Conservation (phyloP, 2,888 invertebrate genomes). For the Argynnis bischoffii region DNA sequence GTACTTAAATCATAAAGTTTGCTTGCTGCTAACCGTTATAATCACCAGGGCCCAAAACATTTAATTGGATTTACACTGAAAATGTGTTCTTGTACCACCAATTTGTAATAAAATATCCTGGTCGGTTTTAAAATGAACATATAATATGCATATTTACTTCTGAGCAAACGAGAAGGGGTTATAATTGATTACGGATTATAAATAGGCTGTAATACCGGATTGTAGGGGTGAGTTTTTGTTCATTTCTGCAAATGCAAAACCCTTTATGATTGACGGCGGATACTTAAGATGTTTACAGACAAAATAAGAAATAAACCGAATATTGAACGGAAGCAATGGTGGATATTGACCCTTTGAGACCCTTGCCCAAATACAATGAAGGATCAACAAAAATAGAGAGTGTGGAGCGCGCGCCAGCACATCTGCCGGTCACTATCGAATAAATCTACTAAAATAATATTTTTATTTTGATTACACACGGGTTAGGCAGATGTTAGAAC, state of each 20-base stretch:
- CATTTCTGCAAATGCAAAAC: slow-evolving; percentile 46
- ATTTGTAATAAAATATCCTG: no score
- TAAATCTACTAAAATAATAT: slow-evolving; percentile 82
- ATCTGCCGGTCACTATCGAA: slow-evolving; percentile 79
- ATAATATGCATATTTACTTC: slow-evolving; percentile 3
- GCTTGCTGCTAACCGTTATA: no score
- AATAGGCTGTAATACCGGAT: slow-evolving; percentile 36
- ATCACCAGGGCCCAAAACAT: no score
- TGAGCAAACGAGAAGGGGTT: slow-evolving; percentile 29
- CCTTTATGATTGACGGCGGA: slow-evolving; percentile 56
- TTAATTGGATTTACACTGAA: no score
- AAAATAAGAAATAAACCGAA: slow-evolving; percentile 63
- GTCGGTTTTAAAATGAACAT: not conserved
- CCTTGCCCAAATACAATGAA: slow-evolving; percentile 70
- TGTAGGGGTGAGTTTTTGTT: slow-evolving; percentile 39
- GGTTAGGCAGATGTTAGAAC: slow-evolving; percentile 76
- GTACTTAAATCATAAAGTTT: no score
- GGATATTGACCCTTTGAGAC: slow-evolving; percentile 73
- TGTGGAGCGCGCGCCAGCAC: slow-evolving; percentile 61
- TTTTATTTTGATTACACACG: slow-evolving; percentile 81
- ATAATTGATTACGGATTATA: slow-evolving; percentile 36
- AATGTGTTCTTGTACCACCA: no score
- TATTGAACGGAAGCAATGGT: slow-evolving; percentile 71
- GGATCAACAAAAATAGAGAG: slow-evolving; percentile 74
- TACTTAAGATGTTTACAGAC: slow-evolving; percentile 66